Percentiles rank a stretch among this genome's conserved stretches.
phyloP scores from a whole-genome alignment of 92 coral and sea anemone species.

The Actinostola sp. region DNA sequence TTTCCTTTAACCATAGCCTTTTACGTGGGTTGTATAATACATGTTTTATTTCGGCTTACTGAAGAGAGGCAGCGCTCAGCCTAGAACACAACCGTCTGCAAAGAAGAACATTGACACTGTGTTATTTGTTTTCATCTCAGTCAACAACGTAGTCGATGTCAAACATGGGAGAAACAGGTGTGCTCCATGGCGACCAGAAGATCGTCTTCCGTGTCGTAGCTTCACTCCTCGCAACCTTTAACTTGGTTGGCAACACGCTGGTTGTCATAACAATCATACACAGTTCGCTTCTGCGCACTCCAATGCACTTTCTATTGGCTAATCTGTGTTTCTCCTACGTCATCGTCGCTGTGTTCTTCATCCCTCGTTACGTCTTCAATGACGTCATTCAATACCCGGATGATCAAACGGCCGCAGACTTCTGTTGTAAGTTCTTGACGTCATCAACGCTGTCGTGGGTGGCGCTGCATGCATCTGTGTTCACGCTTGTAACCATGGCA shows the following conservation, averaged over 20 bases:
- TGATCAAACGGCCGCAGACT: slow-evolving; percentile 19
- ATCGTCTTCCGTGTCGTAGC: slow-evolving; percentile 20
- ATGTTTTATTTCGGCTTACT: too few species aligned
- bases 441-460: slow-evolving; percentile 33
- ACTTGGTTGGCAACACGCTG: slow-evolving; percentile 30
- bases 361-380: slow-evolving; percentile 39
- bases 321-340: slow-evolving; percentile 34
- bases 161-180: slow-evolving; percentile 28
- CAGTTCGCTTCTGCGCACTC: slow-evolving; percentile 25
- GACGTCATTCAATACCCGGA: slow-evolving; percentile 40
- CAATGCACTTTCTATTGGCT: slow-evolving; percentile 26
- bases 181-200: slow-evolving; percentile 15
- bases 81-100: too few species aligned
- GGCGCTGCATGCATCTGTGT: slow-evolving; percentile 37
- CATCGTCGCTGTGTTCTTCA: slow-evolving; percentile 32
- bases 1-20: too few species aligned
- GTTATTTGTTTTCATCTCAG: too few species aligned
- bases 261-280: slow-evolving; percentile 27
- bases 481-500: slow-evolving; percentile 37
- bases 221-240: slow-evolving; percentile 16
- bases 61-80: too few species aligned
- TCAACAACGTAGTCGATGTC: too few species aligned
- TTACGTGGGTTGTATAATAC: too few species aligned
- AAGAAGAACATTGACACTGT: too few species aligned
- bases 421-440: slow-evolving; percentile 42